These are phyloP conservation scores for Drosophila albomicans DNA, from an alignment of 1,140 invertebrate genomes.

Conservation along the genomic window DNA sequence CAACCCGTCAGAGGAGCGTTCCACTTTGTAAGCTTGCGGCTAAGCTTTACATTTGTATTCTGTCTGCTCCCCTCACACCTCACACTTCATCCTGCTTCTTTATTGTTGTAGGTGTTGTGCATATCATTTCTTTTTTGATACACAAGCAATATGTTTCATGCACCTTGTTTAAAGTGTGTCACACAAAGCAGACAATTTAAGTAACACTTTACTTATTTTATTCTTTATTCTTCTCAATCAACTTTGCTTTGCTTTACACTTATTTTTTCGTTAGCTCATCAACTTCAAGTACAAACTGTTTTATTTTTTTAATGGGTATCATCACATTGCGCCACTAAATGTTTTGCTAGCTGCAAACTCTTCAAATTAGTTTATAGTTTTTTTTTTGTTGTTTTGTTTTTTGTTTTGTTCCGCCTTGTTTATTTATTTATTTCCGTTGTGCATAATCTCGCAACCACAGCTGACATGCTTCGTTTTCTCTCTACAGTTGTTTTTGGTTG, in stretches of 20 bases:
- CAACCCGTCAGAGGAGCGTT: constrained; percentile 44
- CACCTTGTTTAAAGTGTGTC: background rate
- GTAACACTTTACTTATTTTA: too few species aligned
- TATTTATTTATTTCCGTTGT: constrained; percentile 40
- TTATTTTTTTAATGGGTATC: too few species aligned
- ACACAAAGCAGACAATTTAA: background rate
- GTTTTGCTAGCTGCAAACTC: background rate
- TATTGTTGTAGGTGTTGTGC: constrained; percentile 30
- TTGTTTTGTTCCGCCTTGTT: constrained; percentile 6
- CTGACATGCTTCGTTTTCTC: constrained; percentile 27
- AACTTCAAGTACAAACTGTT: too few species aligned
- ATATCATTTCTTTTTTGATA: constrained; percentile 37
- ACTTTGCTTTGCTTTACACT: too few species aligned
- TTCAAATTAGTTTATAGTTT: constrained; percentile 30
- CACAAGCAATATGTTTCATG: constrained; percentile 1
- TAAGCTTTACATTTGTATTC: constrained; percentile 45
- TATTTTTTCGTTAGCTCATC: too few species aligned
- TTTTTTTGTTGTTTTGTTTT: background rate
- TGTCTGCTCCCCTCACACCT: background rate
- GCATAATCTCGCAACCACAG: constrained; percentile 28
- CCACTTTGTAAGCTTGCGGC: constrained; percentile 49
- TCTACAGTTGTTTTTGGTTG: background rate
- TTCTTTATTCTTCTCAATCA: too few species aligned
- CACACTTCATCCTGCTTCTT: background rate
- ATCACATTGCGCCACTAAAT: background rate